Evolutionary conservation across 2,888 invertebrate genomes (phyloP).

Genomic region (Bibio marci): DNA sequence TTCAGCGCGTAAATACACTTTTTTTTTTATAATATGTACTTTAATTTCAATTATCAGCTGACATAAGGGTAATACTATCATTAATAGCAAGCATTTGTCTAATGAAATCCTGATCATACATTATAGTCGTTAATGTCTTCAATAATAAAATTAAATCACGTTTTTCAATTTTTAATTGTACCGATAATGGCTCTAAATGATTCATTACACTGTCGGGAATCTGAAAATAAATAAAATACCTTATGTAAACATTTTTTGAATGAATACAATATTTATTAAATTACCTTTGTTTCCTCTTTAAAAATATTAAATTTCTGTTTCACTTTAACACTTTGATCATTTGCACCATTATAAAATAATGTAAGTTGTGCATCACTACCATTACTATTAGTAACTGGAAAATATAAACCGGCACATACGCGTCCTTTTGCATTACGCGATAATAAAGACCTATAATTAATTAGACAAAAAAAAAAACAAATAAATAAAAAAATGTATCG

Average conservation of each 20-base stretch:
- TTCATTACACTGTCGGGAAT: conserved; percentile 41
- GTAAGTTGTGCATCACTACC: conserved; percentile 48
- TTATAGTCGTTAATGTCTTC: conserved; percentile 44
- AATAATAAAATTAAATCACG: conserved; percentile 45
- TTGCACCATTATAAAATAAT: conserved; percentile 50
- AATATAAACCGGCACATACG: conserved; percentile 69
- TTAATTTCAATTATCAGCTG: conserved; percentile 49
- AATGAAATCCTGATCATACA: conserved; percentile 54
- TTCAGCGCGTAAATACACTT: too few relatives aligned
- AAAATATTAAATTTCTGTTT: conserved; percentile 62
- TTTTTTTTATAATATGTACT: too few relatives aligned
- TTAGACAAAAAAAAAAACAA: background rate
- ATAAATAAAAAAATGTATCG: conserved; percentile 1
- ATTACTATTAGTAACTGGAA: conserved; percentile 45
- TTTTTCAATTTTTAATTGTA: conserved; percentile 51
- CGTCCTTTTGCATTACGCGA: conserved; percentile 71
- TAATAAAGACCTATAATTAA: conserved; percentile 44
- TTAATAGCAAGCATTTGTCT: conserved; percentile 64
- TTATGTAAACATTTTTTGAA: background rate
- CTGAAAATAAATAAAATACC: conserved; percentile 26
- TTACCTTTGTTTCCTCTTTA: conserved; percentile 38
- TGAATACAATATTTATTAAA: background rate
- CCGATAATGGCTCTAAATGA: conserved; percentile 49
- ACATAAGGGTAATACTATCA: conserved; percentile 59
- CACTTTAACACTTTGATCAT: conserved; percentile 47